Evolutionary conservation across 2,888 invertebrate genomes (phyloP), one percentile per base, ranked within the genome.

Genomic region (Theodoxus fluviatilis): DNA sequence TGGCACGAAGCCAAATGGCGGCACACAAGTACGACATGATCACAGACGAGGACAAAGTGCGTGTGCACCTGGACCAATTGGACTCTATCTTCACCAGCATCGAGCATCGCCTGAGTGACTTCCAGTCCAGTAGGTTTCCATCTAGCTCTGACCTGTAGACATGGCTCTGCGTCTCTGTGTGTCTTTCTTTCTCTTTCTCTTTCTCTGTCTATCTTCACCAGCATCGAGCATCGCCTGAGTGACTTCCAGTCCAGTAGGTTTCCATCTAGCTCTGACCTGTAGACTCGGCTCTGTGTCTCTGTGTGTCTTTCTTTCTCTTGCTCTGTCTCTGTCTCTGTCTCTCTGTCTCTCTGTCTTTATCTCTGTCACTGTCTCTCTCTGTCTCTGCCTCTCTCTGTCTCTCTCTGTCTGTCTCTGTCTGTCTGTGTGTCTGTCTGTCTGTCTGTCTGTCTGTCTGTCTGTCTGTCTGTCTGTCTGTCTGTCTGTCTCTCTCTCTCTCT

Each of bases 21-120:
- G 83, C 83, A 25, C 79, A 81, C 64, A 81, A 80, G 65, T 82
- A 79, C 78, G 82, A 83, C 73, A 71, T 77, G n/a, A 80, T 83
- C 43, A 79, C 80, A 9, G 81, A 81, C 69, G 80, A 78, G 65
- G 77, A 77, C 12, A 78, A 79, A 67, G 81, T 83, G 1, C 78
- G 77, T 61, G 72, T 78, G 69, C 81, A 81, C 67, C 71, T 83
- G 18, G 78, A 80, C 12, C 79, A 79, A 43, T 75, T 83, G 4
- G 76, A 75, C n/a, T 47, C 68, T 9, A 68, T 80, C 49, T 78
- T 83, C 47, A 67, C 75, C 37, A 74, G 74, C 59, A 76, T 83
- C 25, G 83, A 83, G 75, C 73, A 65, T 73, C 74, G 66, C 73
- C 77, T n/a, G n/a, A n/a, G n/a, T n/a, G n/a, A n/a, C n/a, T n/a